Evolutionary conservation across 1,140 invertebrate genomes (phyloP), one percentile per base, ranked within the genome.

Genomic region (Eriosoma lanigerum): DNA sequence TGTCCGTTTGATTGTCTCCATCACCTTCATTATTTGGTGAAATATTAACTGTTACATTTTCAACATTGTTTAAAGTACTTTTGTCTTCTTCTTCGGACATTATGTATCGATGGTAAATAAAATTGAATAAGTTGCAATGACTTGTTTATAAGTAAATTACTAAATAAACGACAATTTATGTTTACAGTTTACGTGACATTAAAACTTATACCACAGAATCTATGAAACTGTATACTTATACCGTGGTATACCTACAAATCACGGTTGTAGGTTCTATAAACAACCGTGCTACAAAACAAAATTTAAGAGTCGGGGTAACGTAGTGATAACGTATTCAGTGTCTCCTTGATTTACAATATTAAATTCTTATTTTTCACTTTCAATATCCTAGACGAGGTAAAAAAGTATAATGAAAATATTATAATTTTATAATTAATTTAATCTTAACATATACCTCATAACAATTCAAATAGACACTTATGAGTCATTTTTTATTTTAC

Each of bases 41-140:
- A n/a, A 9, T 19, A 44, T 76, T 56, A 38, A 19, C 54, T 1
- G 21, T 26, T n/a, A 32, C 9, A 76, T 76, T 44, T 1, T 76
- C 73, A 17, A 13, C 32, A 9, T 76, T 6, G n/a, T 76, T 76
- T 44, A 76, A 58, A 3, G 32, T 32, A 38, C 4, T 38, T 38
- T 76, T 76, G 52, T 76, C 73, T 76, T 76, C 73, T 58, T 76
- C 73, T 26, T 76, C 52, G 13, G 73, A 76, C 73, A 76, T 76
- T 17, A 3, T 56, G 21, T 38, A 44, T 8, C 19, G n/a, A 75
- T 56, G 24, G 56, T 29, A 75, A 38, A 38, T 68, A n/a, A 44
- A 62, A 32, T 17, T 5, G 13, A 48, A 48, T 68, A 48, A 1
- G 15, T 15, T n/a, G 46, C n/a, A 21, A 68, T 46, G 21, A 24